These are phyloP conservation scores for Schlechtendalia chinensis DNA, from an alignment of 1,140 invertebrate genomes.

Conservation along the genomic window DNA sequence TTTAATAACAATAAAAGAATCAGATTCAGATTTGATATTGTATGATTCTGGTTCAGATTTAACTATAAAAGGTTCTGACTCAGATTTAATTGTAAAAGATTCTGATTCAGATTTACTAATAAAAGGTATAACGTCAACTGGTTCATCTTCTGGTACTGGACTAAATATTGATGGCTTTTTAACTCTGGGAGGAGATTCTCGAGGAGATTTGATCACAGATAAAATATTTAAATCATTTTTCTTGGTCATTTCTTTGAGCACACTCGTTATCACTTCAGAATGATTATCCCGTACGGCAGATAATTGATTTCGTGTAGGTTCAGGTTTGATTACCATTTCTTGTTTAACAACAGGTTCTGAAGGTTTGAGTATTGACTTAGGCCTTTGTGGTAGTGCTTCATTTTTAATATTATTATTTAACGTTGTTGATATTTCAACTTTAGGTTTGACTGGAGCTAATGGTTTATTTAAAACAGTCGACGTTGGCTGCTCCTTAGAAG, in stretches of 20 bases:
- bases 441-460: conserved; percentile 37
- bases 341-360: conserved; percentile 43
- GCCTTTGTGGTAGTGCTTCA: conserved; percentile 10
- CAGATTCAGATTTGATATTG: conserved; percentile 50
- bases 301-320: conserved; percentile 40
- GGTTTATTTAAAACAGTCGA: conserved; percentile 25
- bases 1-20: conserved; percentile 51
- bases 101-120: conserved; percentile 53
- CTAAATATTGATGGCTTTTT: conserved; percentile 47
- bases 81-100: conserved; percentile 52
- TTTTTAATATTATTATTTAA: conserved; percentile 46
- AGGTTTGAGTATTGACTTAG: conserved; percentile 31
- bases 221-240: conserved; percentile 56
- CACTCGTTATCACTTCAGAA: conserved; percentile 51
- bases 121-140: conserved; percentile 46
- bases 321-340: conserved; percentile 45
- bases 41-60: conserved; percentile 51
- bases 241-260: conserved; percentile 51
- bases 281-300: conserved; percentile 42
- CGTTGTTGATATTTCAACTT: conserved; percentile 42
- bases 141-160: conserved; percentile 47
- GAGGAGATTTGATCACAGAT: conserved; percentile 51
- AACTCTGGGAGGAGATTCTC: conserved; percentile 53
- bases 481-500: conserved; percentile 1
- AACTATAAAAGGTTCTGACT: conserved; percentile 52